Evolutionary conservation across 2,888 invertebrate genomes (phyloP).

Genomic region (Iselma pallidipennis): DNA sequence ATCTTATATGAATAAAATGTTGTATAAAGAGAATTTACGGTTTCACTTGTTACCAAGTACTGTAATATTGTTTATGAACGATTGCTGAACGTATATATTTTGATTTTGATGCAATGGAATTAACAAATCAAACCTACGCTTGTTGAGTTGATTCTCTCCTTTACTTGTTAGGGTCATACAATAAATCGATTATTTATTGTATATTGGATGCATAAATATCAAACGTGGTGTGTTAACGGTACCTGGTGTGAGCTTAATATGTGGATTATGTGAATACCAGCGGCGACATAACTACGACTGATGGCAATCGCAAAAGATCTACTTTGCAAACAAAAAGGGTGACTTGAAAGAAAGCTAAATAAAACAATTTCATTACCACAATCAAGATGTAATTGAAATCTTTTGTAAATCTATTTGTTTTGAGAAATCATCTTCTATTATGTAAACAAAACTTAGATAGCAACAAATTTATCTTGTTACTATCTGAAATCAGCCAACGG

Average conservation of each 20-base stretch:
- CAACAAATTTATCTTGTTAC: constrained; percentile 1
- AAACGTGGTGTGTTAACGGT: constrained; percentile 14
- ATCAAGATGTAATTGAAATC: neutral
- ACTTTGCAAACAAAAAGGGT: neutral
- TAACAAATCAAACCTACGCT: constrained; percentile 25
- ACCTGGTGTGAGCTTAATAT: constrained; percentile 15
- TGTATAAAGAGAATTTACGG: constrained; percentile 19
- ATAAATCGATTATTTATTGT: constrained; percentile 21
- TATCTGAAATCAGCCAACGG: constrained; percentile 1
- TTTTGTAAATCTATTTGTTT: neutral
- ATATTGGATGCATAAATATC: constrained; percentile 21
- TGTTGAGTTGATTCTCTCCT: neutral
- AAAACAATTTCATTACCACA: neutral
- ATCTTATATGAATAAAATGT: neutral
- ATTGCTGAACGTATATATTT: constrained; percentile 9
- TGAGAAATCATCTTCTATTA: neutral
- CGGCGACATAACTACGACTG: neutral
- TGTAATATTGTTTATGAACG: constrained; percentile 24
- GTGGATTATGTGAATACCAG: constrained; percentile 7
- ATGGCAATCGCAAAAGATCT: neutral
- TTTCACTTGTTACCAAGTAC: constrained; percentile 22
- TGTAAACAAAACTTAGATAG: neutral
- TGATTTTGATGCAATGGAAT: constrained; percentile 19
- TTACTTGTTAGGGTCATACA: constrained; percentile 7
- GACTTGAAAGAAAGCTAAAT: neutral